Evolutionary conservation across 2,888 invertebrate species (phyloP).

Genomic region (Andricus quercusramuli): DNA sequence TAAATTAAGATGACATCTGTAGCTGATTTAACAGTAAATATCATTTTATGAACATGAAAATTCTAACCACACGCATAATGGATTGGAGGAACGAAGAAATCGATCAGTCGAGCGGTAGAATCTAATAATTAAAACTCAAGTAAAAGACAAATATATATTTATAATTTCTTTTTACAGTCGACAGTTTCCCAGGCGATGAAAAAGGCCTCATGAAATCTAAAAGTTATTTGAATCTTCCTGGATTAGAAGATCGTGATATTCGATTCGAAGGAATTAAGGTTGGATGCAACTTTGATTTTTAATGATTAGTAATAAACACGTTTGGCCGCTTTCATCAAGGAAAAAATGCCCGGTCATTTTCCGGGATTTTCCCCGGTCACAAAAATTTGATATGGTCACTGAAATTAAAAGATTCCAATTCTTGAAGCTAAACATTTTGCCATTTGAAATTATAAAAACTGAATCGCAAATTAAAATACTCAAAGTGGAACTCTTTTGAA

Average conservation of each 20-base stretch:
- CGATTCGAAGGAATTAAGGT: conserved; percentile 43
- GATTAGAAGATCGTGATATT: conserved; percentile 45
- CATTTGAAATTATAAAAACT: no score
- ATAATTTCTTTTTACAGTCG: conserved; percentile 43
- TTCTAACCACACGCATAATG: conserved; percentile 58
- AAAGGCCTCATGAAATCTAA: conserved; percentile 47
- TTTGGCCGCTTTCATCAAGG: no score
- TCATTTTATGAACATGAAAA: neutral
- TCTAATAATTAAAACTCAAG: conserved; percentile 13
- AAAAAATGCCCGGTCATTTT: no score
- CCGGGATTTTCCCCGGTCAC: no score
- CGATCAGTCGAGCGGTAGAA: conserved; percentile 65
- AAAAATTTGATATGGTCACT: no score
- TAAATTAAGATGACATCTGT: conserved; percentile 15
- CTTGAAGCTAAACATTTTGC: no score
- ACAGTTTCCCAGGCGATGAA: conserved; percentile 45
- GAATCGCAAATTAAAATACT: no score
- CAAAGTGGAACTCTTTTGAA: no score
- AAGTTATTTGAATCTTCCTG: conserved; percentile 50
- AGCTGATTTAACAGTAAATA: neutral
- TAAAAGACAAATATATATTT: neutral
- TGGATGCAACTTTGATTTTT: conserved; percentile 17
- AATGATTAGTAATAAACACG: neutral
- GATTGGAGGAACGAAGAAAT: conserved; percentile 68
- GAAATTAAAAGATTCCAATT: no score